phyloP scores from a whole-genome alignment of 2,113 vertebrate genomes.

The Hyperopisus bebe region DNA sequence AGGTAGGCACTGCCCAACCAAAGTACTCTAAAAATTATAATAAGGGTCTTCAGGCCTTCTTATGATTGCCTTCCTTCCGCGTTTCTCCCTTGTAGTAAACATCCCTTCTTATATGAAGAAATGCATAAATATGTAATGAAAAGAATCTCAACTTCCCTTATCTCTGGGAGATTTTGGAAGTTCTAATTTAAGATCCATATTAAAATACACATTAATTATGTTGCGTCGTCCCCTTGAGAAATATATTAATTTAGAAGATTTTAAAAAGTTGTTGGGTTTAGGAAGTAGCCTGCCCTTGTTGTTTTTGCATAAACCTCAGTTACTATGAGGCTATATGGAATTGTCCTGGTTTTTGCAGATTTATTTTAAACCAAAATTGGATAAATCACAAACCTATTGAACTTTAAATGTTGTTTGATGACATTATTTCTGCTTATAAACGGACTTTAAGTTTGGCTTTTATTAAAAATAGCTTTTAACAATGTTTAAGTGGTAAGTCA shows the following conservation, averaged over 20 bases:
- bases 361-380: background rate
- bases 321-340: background rate
- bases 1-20: constrained; percentile 4
- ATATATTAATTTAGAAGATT: constrained; percentile 14
- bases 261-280: constrained; percentile 9
- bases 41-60: constrained; percentile 14
- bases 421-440: background rate
- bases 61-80: constrained; percentile 13
- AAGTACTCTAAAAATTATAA: constrained; percentile 9
- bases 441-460: background rate
- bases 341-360: background rate
- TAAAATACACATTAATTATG: constrained; percentile 23
- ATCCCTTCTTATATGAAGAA: constrained; percentile 21
- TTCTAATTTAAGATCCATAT: constrained; percentile 26
- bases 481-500: background rate
- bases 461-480: background rate
- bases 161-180: constrained; percentile 24
- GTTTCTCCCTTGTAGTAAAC: background rate
- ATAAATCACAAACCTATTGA: background rate
- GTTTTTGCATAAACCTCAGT: background rate
- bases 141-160: constrained; percentile 18
- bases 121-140: constrained; percentile 29
- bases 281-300: background rate
- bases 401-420: background rate
- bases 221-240: constrained; percentile 6